Percentiles rank a stretch among this genome's conserved stretches.
Conservation (phyloP, 1,140 invertebrate genomes). For the Drosophila rhopaloa region DNA sequence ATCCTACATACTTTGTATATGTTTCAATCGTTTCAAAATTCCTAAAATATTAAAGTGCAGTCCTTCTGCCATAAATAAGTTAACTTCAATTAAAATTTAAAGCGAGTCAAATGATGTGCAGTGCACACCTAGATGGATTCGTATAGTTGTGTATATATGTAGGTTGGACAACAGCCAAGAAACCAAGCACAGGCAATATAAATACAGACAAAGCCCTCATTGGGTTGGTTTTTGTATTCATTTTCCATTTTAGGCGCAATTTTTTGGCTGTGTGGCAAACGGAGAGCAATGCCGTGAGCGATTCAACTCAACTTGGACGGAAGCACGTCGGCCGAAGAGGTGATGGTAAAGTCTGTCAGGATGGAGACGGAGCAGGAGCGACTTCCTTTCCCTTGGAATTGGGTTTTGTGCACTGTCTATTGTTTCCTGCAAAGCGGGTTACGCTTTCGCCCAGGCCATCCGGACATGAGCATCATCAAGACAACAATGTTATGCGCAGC, state of each 20-base stretch:
- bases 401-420: conserved; percentile 36
- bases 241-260: conserved; percentile 2
- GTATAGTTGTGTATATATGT: neutral
- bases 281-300: conserved; percentile 25
- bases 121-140: neutral
- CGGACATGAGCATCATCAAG: conserved; percentile 54
- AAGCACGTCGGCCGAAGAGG: conserved; percentile 32
- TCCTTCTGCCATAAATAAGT: no score
- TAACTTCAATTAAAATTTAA: neutral
- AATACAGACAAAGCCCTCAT: conserved; percentile 49
- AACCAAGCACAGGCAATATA: conserved; percentile 52
- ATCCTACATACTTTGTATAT: no score
- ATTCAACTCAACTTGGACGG: conserved; percentile 4
- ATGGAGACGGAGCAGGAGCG: neutral
- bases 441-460: conserved; percentile 13
- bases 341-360: conserved; percentile 13
- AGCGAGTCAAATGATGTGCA: neutral
- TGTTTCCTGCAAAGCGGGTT: conserved; percentile 32
- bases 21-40: no score
- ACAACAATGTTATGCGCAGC: conserved; percentile 45
- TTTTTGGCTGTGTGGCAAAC: conserved; percentile 25
- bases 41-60: no score
- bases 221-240: conserved; percentile 16
- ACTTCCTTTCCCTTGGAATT: conserved; percentile 28
- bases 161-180: conserved; percentile 48